Percentiles rank a stretch among this genome's conserved stretches.
phyloP scores from a whole-genome alignment of 2,113 vertebrate genomes.

The Laticauda laticaudata region DNA sequence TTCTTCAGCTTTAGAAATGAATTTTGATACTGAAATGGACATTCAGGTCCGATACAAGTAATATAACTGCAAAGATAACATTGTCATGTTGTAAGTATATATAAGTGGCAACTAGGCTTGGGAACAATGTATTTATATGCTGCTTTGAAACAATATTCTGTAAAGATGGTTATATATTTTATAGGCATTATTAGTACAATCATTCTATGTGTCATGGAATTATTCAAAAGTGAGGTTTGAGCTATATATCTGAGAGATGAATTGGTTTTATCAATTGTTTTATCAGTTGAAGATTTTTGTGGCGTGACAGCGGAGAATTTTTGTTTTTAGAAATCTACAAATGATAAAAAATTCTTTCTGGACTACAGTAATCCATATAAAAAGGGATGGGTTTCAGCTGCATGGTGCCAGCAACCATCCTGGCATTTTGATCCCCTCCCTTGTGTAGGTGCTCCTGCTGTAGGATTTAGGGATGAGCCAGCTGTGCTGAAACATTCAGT shows the following conservation, averaged over 20 bases:
- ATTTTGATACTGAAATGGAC: neutral
- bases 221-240: neutral
- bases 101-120: neutral
- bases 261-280: neutral
- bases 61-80: neutral
- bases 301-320: neutral
- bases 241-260: neutral
- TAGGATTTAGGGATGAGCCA: neutral
- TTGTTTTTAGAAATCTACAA: neutral
- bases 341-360: neutral
- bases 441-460: neutral
- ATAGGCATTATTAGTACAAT: neutral
- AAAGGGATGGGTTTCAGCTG: no score
- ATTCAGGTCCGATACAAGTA: neutral
- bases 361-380: neutral
- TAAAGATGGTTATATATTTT: neutral
- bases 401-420: no score
- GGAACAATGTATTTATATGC: neutral
- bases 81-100: neutral
- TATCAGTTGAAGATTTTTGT: no score
- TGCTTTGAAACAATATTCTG: neutral
- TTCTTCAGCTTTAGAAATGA: neutral
- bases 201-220: neutral
- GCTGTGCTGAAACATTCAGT: neutral
- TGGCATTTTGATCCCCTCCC: neutral